Conservation (phyloP, 2,113 vertebrate species). For the Festucalex cinctus region DNA sequence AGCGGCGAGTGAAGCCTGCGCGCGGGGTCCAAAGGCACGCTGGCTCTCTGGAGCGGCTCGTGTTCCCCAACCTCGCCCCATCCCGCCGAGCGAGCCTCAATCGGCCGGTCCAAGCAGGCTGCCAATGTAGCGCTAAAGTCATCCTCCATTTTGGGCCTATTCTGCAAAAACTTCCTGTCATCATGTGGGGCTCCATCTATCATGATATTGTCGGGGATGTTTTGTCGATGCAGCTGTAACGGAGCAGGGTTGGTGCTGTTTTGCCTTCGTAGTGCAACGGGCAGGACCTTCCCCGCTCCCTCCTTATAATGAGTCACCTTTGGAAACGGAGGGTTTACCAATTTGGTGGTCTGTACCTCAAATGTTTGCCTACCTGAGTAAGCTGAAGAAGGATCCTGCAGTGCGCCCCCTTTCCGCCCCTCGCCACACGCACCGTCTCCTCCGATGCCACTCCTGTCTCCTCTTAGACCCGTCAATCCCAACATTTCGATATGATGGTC, state of each 20-base stretch:
- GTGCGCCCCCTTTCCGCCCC: constrained; percentile 65
- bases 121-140: constrained; percentile 58
- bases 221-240: constrained; percentile 60
- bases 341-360: constrained; percentile 67
- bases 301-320: constrained; percentile 67
- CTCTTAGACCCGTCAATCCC: constrained; percentile 55
- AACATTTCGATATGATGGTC: constrained; percentile 86
- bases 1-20: constrained; percentile 73
- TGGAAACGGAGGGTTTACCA: constrained; percentile 63
- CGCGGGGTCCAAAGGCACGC: constrained; percentile 59
- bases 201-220: constrained; percentile 49
- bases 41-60: constrained; percentile 43
- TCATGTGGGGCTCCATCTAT: constrained; percentile 41
- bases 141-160: constrained; percentile 55
- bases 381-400: constrained; percentile 78
- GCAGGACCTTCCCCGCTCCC: constrained; percentile 40
- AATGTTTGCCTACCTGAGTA: constrained; percentile 80
- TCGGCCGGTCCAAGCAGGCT: constrained; percentile 66
- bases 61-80: constrained; percentile 56
- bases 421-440: constrained; percentile 38
- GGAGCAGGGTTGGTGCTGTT: constrained; percentile 67
- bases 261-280: constrained; percentile 64
- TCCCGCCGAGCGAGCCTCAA: constrained; percentile 48
- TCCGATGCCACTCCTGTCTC: constrained; percentile 45
- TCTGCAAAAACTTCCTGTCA: constrained; percentile 39